Evolutionary conservation across 2,888 invertebrate species (phyloP), one percentile per base, ranked within the genome.

Genomic region (Drosophila neonasuta): DNA sequence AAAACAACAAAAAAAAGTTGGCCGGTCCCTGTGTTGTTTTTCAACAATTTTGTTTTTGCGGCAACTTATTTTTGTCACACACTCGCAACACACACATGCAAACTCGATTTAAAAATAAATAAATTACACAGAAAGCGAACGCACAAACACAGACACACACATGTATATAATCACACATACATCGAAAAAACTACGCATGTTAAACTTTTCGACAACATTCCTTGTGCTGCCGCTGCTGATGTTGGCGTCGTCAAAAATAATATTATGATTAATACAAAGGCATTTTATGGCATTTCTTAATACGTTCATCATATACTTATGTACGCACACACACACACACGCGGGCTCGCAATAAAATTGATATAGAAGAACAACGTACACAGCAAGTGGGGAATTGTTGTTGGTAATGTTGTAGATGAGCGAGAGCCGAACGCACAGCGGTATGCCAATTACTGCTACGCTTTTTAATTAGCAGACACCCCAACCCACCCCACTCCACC

Each of bases 41-140:
- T 85, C 67, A 77, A 73, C 73, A 85, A 74, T 71, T 82, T 68
- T 81, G 58, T 74, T 77, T 75, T 85, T 85, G 83, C 74, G 57
- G 71, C 71, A 74, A 79, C 77, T 80, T 80, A 85, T 85, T 80
- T 80, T 80, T 82, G 80, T 85, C 86, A 65, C 71, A 80, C 57
- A 77, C 60, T 44, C 55, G 20, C 42, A 80, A 76, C 36, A 41
- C 44, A 51, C 39, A 50, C 29, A 59, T 34, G 52, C 68, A 85
- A 80, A 80, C 57, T 72, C 60, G 77, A 81, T 83, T 83, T 83
- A 83, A 83, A 87, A 83, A 83, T 83, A 83, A 87, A 87, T 83
- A 82, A 87, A 85, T 85, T 83, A 83, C 86, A 85, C 82, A 72
- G 65, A 72, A 74, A 69, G 46, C 64, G 42, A 64, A 72, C 61